Evolutionary conservation across 2,797 vertebrate species (phyloP).

Genomic region (Crocodylus rhombifer): DNA sequence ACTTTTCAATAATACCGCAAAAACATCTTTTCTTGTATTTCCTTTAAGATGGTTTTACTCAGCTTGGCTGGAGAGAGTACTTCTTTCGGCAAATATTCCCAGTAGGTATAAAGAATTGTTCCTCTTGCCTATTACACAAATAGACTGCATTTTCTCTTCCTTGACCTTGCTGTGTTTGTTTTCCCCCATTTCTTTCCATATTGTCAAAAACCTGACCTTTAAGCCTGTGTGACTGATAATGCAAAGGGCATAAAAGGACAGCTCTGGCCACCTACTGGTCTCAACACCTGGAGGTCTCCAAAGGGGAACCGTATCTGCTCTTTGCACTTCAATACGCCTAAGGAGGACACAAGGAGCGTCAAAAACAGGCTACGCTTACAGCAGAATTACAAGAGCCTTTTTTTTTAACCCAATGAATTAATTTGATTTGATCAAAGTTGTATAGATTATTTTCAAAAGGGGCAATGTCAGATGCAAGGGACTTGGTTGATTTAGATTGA

Average conservation of each 20-base stretch:
- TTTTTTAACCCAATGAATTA: not conserved
- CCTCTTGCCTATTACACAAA: not conserved
- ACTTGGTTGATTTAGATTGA: not conserved
- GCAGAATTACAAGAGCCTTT: not conserved
- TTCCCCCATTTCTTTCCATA: not conserved
- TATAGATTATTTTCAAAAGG: not conserved
- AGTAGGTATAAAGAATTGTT: not conserved
- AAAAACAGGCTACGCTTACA: not conserved
- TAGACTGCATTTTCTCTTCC: not conserved
- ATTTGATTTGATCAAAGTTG: not conserved
- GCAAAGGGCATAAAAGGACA: not conserved
- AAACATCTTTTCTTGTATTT: not conserved
- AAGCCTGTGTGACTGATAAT: not conserved
- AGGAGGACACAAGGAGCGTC: not conserved
- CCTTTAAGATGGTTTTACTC: not conserved
- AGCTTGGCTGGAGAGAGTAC: not conserved
- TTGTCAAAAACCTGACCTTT: not conserved
- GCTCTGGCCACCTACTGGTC: slow-evolving; percentile 3
- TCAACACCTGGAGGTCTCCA: not conserved
- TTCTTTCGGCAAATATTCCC: slow-evolving; percentile 4
- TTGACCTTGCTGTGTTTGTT: not conserved
- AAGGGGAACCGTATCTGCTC: not conserved
- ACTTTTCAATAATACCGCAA: not conserved
- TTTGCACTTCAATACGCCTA: not conserved
- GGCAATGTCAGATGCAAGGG: not conserved